phyloP scores from a whole-genome alignment of 2,113 vertebrate genomes.

The Eleginops maclovinus region DNA sequence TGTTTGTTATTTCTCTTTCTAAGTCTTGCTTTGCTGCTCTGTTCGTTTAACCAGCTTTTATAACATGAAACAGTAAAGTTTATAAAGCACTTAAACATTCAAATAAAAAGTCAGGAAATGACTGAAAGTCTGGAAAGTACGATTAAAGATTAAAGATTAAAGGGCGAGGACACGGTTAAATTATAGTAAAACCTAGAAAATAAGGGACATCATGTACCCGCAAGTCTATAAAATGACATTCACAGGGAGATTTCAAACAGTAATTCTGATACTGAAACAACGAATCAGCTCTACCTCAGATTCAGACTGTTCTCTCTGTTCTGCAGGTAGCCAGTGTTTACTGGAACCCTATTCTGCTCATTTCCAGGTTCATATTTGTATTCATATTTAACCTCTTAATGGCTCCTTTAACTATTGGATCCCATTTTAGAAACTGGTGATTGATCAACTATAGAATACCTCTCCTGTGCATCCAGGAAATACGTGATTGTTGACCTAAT shows the following conservation, averaged over 20 bases:
- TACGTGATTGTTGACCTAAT: neutral
- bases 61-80: neutral
- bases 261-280: neutral
- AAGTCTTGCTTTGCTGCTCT: neutral
- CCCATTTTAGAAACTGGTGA: neutral
- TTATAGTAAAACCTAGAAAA: slow-evolving; percentile 28
- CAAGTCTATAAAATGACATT: slow-evolving; percentile 41
- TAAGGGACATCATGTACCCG: slow-evolving; percentile 13
- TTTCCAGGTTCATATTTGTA: no score
- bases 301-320: neutral
- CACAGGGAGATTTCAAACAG: slow-evolving; percentile 30
- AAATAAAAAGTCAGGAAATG: slow-evolving; percentile 30
- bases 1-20: no score
- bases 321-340: no score
- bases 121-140: neutral
- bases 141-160: slow-evolving; percentile 14
- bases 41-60: neutral
- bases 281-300: slow-evolving; percentile 17
- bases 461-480: no score
- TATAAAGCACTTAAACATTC: slow-evolving; percentile 23
- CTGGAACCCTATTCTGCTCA: no score
- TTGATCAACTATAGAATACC: neutral
- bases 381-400: neutral
- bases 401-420: neutral
- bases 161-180: slow-evolving; percentile 3